Percentiles rank a stretch among this genome's conserved stretches.
Conservation (phyloP, 1,140 invertebrate species). For the Drosophila ficusphila region DNA sequence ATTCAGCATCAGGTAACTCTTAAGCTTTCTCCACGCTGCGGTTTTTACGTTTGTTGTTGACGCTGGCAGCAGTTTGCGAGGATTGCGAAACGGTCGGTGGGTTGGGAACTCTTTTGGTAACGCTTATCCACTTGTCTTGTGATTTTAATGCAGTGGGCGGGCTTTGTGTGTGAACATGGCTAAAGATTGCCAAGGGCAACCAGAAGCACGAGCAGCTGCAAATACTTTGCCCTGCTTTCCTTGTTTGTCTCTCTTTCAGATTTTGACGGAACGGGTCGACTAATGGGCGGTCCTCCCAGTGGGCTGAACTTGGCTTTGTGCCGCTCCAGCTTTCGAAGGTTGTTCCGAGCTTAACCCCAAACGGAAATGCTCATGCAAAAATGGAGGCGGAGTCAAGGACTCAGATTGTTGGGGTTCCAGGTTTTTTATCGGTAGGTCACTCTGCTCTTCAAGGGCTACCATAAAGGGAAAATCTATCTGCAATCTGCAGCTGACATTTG, state of each 20-base stretch:
- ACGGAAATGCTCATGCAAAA: constrained; percentile 9
- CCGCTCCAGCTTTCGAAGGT: not conserved
- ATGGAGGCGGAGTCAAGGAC: not conserved
- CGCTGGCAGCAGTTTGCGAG: constrained; percentile 47
- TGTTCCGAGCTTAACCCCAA: not conserved
- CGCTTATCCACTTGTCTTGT: constrained; percentile 79
- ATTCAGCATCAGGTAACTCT: constrained; percentile 69
- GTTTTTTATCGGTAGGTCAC: not conserved
- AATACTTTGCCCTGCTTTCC: constrained; percentile 58
- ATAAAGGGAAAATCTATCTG: not conserved
- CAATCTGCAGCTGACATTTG: constrained; percentile 67
- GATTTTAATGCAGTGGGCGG: constrained; percentile 77
- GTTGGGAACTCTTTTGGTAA: constrained; percentile 64
- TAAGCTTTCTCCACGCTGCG: constrained; percentile 67
- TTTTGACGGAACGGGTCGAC: constrained; percentile 5
- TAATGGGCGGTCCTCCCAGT: not conserved
- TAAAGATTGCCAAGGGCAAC: constrained; percentile 74
- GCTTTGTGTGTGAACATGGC: constrained; percentile 58
- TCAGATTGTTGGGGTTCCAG: not conserved
- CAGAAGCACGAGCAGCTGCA: constrained; percentile 64
- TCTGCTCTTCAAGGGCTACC: not conserved
- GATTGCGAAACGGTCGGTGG: constrained; percentile 1
- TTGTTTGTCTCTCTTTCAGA: constrained; percentile 57
- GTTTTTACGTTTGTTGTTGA: constrained; percentile 76
- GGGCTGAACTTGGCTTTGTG: constrained; percentile 5